Base-by-base conservation (phyloP, 2,113 vertebrate species). In the Antigone vipio region DNA sequence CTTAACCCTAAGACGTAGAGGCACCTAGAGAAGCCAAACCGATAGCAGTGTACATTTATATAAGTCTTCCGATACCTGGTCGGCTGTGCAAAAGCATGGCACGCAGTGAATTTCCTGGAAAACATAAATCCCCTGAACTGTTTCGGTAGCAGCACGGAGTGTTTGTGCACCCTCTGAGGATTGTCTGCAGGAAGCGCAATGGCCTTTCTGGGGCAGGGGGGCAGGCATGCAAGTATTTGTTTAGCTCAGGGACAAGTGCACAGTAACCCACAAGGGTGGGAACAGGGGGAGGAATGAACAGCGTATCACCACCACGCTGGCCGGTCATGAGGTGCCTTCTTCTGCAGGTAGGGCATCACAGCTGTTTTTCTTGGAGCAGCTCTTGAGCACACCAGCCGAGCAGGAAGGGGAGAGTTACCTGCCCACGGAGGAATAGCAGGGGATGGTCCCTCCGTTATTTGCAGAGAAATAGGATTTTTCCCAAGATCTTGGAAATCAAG, bases 401-500 rank as follows among this genome's bases (percentile, higher is more conserved):
- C 22, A 69, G 64, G 45, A 88, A 34, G 14, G 26, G 30, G 30
- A 79, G n/a, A 7, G 7, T 62, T 67, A 15, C 7, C 26, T 84
- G 34, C 12, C 18, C 35, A 17, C 0, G 1, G 24, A 50, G 18
- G 16, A 6, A n/a, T 11, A 66, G 55, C 27, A 24, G 17, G 15
- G 34, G 2, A 9, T 34, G 15, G 7, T 34, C 17, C 8, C 24
- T 89, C 23, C 18, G 14, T 15, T 35, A 78, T 75, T 75, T 50
- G 11, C 22, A 71, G 56, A 77, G 75, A 58, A 87, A 75, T 2
- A 24, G 26, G 14, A 60, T 68, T 91, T 95, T 84, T 27, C 13
- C 4, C 26, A 55, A 30, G 38, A 71, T 17, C 29, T 91, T 73
- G 47, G 50, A 87, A 88, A 85, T 85, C 26, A 15, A 71, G 13